phyloP scores from a whole-genome alignment of 1,140 invertebrate species.

The Polyergus mexicanus region DNA sequence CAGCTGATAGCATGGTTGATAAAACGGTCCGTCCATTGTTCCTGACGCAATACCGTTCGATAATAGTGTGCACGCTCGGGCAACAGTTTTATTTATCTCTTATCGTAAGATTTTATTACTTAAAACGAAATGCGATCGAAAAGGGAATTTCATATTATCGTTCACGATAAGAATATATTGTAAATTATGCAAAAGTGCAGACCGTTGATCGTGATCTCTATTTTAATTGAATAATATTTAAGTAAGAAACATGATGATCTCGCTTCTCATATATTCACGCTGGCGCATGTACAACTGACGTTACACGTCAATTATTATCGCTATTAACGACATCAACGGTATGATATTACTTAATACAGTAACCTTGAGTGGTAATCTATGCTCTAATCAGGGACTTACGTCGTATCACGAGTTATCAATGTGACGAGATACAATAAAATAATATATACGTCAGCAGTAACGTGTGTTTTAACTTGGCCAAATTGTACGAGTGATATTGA shows the following conservation, averaged over 20 bases:
- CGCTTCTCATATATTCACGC: not conserved
- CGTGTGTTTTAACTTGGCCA: not conserved
- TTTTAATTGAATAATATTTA: not conserved
- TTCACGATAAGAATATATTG: not conserved
- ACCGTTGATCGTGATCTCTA: not conserved
- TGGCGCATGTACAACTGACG: not conserved
- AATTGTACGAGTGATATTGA: not conserved
- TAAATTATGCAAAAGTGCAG: not conserved
- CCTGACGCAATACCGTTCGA: conserved; percentile 14
- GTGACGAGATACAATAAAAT: conserved; percentile 33
- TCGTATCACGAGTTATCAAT: conserved; percentile 49
- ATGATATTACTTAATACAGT: conserved; percentile 48
- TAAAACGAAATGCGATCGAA: conserved; percentile 10
- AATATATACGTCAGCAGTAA: not conserved
- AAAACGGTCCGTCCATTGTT: conserved; percentile 49
- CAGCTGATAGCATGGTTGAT: not conserved
- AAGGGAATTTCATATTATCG: not conserved
- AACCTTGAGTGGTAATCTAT: conserved; percentile 41
- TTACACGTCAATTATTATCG: conserved; percentile 38
- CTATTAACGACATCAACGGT: conserved; percentile 43
- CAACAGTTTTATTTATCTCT: conserved; percentile 29
- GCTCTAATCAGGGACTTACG: conserved; percentile 40
- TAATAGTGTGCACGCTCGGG: not conserved
- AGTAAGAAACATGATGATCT: too few species aligned
- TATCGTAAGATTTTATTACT: conserved; percentile 17